A percentile compares a stretch with the other conserved stretches of the same genome.
Conservation (phyloP, 2,888 invertebrate species). For the Pocota personata region DNA sequence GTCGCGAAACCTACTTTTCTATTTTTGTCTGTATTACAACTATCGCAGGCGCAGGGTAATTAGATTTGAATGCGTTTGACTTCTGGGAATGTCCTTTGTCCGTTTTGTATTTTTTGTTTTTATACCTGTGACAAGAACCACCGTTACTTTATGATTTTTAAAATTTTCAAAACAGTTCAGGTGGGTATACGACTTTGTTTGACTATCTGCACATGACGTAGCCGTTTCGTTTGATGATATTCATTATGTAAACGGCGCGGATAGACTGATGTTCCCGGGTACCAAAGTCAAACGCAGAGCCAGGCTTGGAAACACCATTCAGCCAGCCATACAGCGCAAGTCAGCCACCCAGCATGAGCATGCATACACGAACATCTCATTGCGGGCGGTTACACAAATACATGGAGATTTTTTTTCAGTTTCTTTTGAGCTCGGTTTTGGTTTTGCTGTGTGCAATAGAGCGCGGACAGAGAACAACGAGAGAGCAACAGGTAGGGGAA, state of each 20-base stretch:
- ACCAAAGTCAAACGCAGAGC: slow-evolving; percentile 57
- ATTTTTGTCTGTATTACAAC: background rate
- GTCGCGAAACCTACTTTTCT: background rate
- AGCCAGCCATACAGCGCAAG: background rate
- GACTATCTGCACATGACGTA: background rate
- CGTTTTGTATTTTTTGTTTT: too few species aligned
- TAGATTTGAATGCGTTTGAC: slow-evolving; percentile 18
- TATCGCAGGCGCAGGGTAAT: slow-evolving; percentile 18
- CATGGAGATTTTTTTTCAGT: background rate
- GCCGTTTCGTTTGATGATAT: slow-evolving; percentile 19
- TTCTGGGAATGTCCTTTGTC: slow-evolving; percentile 16
- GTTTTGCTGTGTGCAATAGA: slow-evolving; percentile 22
- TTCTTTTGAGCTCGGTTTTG: background rate
- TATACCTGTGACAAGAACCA: background rate
- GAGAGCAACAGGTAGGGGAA: slow-evolving; percentile 58
- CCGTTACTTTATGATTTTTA: slow-evolving; percentile 50
- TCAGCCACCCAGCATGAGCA: slow-evolving; percentile 47
- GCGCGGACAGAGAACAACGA: background rate
- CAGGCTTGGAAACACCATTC: slow-evolving; percentile 58
- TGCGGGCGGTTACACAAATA: slow-evolving; percentile 38
- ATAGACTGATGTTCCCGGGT: slow-evolving; percentile 62
- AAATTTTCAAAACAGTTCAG: slow-evolving; percentile 29
- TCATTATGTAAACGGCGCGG: slow-evolving; percentile 69
- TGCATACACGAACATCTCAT: background rate
- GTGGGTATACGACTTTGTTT: slow-evolving; percentile 11